phyloP scores from a whole-genome alignment of 1,140 invertebrate genomes.

The Drosophila lacteicornis region DNA sequence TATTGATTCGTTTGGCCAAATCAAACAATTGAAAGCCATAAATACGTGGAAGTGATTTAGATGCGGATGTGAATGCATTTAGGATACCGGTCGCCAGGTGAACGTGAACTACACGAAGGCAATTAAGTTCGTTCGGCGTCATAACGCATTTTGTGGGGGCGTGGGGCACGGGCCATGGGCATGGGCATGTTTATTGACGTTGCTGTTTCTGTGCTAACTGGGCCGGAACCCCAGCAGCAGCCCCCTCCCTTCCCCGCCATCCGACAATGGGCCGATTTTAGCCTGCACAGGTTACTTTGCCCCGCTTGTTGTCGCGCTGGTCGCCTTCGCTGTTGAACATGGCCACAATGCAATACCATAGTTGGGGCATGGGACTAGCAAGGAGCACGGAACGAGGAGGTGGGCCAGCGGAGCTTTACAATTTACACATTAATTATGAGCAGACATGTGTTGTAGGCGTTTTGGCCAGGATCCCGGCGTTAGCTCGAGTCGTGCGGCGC shows the following conservation, averaged over 20 bases:
- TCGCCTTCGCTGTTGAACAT: constrained; percentile 58
- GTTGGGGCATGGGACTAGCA: background rate
- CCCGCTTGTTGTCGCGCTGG: constrained; percentile 62
- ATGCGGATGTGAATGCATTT: constrained; percentile 18
- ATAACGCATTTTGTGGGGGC: constrained; percentile 60
- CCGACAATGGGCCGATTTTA: background rate
- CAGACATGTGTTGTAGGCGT: constrained; percentile 81
- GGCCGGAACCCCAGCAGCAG: constrained; percentile 13
- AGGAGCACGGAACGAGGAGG: constrained; percentile 3
- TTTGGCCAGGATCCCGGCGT: constrained; percentile 31
- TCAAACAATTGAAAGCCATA: constrained; percentile 35
- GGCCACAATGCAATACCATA: constrained; percentile 55
- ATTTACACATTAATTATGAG: constrained; percentile 84
- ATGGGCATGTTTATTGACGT: constrained; percentile 67
- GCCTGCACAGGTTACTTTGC: constrained; percentile 8
- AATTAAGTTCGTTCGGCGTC: constrained; percentile 74
- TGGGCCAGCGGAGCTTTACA: constrained; percentile 75
- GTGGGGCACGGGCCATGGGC: constrained; percentile 15
- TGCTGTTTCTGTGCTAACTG: constrained; percentile 73
- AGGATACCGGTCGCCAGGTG: constrained; percentile 33
- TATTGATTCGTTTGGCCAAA: constrained; percentile 23
- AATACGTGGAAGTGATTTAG: constrained; percentile 35
- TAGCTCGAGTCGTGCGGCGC: constrained; percentile 45
- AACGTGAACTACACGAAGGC: constrained; percentile 50
- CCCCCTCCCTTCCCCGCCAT: background rate